phyloP scores from a whole-genome alignment of 2,797 vertebrate species.

The Phoxinus dragarum region DNA sequence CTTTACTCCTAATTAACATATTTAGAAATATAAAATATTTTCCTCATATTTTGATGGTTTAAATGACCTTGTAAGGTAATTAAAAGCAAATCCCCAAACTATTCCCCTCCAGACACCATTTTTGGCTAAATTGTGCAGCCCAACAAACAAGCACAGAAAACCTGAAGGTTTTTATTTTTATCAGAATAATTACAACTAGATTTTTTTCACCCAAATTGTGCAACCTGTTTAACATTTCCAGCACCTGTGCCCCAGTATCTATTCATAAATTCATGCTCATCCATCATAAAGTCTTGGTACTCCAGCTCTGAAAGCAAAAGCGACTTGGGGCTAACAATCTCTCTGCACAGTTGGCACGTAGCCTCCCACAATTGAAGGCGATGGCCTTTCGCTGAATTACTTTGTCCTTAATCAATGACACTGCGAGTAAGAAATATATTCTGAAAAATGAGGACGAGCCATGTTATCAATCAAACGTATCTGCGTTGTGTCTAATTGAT shows the following conservation, averaged over 20 bases:
- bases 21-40: background rate
- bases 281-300: constrained; percentile 21
- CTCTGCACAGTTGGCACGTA: constrained; percentile 63
- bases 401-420: constrained; percentile 76
- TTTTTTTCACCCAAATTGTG: background rate
- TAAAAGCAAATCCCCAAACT: background rate
- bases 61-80: background rate
- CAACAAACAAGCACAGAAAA: background rate
- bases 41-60: background rate
- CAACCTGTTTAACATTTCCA: background rate
- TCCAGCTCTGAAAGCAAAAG: constrained; percentile 57
- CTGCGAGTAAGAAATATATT: constrained; percentile 63
- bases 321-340: constrained; percentile 70
- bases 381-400: constrained; percentile 73
- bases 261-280: constrained; percentile 58
- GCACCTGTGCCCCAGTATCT: background rate
- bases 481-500: constrained; percentile 64
- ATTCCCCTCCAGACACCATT: background rate
- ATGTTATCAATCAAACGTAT: constrained; percentile 67
- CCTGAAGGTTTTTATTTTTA: background rate
- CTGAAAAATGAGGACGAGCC: constrained; percentile 58
- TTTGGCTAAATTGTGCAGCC: background rate
- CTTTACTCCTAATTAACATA: background rate
- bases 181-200: background rate
- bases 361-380: constrained; percentile 63